Evolutionary conservation across 1,140 invertebrate genomes (phyloP), one percentile per base, ranked within the genome.

Genomic region (Megalopta genalis): DNA sequence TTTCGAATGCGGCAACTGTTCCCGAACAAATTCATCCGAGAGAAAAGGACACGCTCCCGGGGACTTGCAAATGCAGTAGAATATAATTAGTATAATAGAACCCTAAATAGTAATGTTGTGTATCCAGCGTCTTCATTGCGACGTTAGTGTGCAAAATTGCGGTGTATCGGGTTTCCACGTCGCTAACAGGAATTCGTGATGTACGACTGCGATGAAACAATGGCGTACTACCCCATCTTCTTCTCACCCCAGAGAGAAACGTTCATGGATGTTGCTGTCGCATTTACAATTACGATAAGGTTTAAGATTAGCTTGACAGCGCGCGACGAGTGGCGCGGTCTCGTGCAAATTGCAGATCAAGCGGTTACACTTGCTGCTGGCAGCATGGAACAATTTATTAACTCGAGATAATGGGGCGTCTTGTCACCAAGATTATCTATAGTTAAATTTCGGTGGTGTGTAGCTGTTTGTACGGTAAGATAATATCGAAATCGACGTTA

Each of bases 251-350:
- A 8, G 68, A 32, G 32, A 70, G 66, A 42, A 77, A 64, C 54
- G 68, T 71, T 52, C 63, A 65, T 54, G 84, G 73, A 72, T 82
- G 39, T 77, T 66, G 25, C 54, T 54, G 27, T 37, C 62, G 81
- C 64, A 52, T 54, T 65, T 78, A 75, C 67, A 87, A 81, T 80
- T 78, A 68, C 57, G 77, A 86, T 65, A 72, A 86, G 71, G 73
- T 59, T 77, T 90, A 86, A 84, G 83, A 83, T 83, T 85, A 77
- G 80, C 60, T 54, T 77, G 82, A 82, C 80, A 75, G 75, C 37
- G 71, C 67, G 82, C 82, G 82, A 75, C 82, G 82, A 84, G 80
- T 84, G 79, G 80, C 74, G 52, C 68, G 42, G 71, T 27, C 74
- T 74, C 74, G 80, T 82, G 82, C 74, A 82, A 79, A 84, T 82